Base-by-base conservation (phyloP, 2,797 vertebrate species). In the Heterohyrax brucei region DNA sequence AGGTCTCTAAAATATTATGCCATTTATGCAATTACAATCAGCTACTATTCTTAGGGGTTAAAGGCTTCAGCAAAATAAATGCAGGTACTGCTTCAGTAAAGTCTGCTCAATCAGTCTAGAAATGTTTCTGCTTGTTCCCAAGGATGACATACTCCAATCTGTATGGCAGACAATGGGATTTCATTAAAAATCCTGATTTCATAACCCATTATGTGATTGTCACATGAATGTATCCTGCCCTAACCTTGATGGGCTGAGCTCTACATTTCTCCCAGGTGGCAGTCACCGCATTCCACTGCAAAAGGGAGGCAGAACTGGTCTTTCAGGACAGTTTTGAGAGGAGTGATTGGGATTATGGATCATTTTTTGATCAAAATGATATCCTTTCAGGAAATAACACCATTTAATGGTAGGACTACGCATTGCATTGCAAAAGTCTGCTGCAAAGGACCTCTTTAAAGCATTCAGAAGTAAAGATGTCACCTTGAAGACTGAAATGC, bases 101-200 rank as follows among this genome's bases (percentile, higher is more conserved):
- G 89, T 97, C n/a, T 24, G 59, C 48, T 97, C 96, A 97, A 97
- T 97, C 96, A 98, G 77, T 70, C 87, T 33, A 66, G 96, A 97
- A 97, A 97, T 93, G 68, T 96, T 91, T 97, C 97, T n/a, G 76
- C 95, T 94, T 95, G 81, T 93, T 95, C 96, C n/a, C 9, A 21
- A 95, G 91, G 91, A 93, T 28, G 82, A 86, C 88, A 92, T 39
- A 24, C 14, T 91, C 87, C 95, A 83, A 14, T 10, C 77, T 86
- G 61, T 59, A 72, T 0, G 87, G 79, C 86, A 97, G 97, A 95
- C 96, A 97, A 95, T 93, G 76, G 59, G 66, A 91, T 87, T 97
- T 78, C 93, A 95, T 95, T 98, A 97, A 97, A 96, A 97, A 97
- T 85, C 97, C 95, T 95, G 78, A 95, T 98, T 97, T 97, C 78